These are phyloP conservation scores for Babyrousa celebensis DNA, from an alignment of 2,797 vertebrate genomes.

Conservation along the genomic window DNA sequence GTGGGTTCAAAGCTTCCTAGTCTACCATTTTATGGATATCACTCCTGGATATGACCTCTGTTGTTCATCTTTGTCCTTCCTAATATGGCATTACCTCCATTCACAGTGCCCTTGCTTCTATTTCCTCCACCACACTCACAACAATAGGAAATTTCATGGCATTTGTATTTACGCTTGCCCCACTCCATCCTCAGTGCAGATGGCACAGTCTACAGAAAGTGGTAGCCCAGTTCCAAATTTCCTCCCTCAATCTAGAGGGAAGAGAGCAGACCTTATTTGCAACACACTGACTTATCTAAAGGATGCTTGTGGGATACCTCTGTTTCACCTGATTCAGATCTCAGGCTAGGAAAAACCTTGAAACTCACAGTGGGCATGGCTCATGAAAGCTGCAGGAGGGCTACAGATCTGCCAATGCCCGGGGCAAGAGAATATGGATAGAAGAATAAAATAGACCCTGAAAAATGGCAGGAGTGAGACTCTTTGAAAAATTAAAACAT, in stretches of 20 bases:
- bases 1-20: background rate
- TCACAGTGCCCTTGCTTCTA: background rate
- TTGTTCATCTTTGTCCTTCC: background rate
- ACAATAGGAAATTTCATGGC: background rate
- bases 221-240: background rate
- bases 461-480: background rate
- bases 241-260: background rate
- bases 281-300: background rate
- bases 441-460: background rate
- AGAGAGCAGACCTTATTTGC: background rate
- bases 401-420: background rate
- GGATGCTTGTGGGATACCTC: background rate
- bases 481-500: background rate
- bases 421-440: background rate
- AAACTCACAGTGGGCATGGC: background rate
- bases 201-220: background rate
- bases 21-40: background rate
- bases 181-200: background rate
- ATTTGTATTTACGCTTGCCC: background rate
- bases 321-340: background rate
- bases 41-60: background rate
- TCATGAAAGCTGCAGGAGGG: background rate
- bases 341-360: background rate
- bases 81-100: background rate
- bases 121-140: background rate